Conservation (phyloP, 2,888 invertebrate genomes). For the Pollenia angustigena region DNA sequence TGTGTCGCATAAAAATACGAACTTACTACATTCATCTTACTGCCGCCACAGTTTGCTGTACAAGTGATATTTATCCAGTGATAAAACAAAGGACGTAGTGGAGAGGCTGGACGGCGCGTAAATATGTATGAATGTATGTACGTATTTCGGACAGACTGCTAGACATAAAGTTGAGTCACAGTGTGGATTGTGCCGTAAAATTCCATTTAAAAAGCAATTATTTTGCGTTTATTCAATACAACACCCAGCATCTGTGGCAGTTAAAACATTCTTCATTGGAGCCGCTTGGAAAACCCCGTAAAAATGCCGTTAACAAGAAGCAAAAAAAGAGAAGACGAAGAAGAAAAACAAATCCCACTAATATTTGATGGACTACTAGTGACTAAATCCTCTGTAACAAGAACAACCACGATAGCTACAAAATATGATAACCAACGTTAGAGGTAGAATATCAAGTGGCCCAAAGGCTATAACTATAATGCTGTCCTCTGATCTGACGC, state of each 20-base stretch:
- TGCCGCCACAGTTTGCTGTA: neutral
- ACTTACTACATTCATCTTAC: conserved; percentile 3
- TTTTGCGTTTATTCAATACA: conserved; percentile 78
- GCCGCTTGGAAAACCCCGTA: neutral
- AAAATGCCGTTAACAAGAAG: conserved; percentile 42
- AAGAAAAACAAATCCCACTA: conserved; percentile 26
- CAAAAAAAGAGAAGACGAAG: neutral
- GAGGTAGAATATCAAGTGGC: conserved; percentile 28
- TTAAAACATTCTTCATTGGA: conserved; percentile 30
- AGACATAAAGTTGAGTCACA: conserved; percentile 52
- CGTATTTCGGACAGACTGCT: conserved; percentile 34
- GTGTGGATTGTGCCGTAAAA: conserved; percentile 67
- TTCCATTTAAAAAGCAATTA: conserved; percentile 79
- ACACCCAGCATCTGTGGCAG: conserved; percentile 71
- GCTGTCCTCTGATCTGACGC: conserved; percentile 27
- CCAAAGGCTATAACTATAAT: conserved; percentile 50
- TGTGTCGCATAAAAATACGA: conserved; percentile 41
- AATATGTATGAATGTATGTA: conserved; percentile 31
- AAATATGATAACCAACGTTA: conserved; percentile 44
- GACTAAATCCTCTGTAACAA: neutral
- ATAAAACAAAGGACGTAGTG: conserved; percentile 25
- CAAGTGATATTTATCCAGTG: conserved; percentile 24
- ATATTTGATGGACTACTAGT: conserved; percentile 52
- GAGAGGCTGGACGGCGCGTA: neutral
- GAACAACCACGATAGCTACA: conserved; percentile 5